Conservation (phyloP, 2,888 invertebrate genomes). For the Tricholauxania praeusta region DNA sequence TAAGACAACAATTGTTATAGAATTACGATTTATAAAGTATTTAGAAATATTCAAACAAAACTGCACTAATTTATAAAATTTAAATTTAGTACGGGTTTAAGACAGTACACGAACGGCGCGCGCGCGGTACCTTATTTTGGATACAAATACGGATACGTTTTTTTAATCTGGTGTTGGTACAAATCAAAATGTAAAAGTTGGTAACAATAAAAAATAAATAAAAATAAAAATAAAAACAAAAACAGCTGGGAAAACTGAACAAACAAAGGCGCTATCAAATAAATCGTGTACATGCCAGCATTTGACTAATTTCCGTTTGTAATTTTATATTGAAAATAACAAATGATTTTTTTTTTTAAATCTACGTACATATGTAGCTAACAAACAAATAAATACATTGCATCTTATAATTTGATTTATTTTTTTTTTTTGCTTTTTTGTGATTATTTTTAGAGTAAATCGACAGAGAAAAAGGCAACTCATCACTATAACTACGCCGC, state of each 20-base stretch:
- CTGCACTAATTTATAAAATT: constrained; percentile 3
- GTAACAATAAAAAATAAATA: background rate
- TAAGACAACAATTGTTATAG: constrained; percentile 9
- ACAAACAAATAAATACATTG: background rate
- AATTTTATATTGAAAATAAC: constrained; percentile 18
- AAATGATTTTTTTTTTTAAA: too few relatives aligned
- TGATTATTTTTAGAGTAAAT: constrained; percentile 13
- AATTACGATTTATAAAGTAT: background rate
- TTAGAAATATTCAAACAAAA: background rate
- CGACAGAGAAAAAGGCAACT: constrained; percentile 1
- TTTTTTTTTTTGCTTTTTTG: constrained; percentile 11
- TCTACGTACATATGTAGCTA: too few relatives aligned
- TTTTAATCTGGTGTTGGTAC: too few relatives aligned
- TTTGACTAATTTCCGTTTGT: constrained; percentile 30
- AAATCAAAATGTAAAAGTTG: background rate
- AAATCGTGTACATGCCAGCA: background rate
- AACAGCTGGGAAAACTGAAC: too few relatives aligned
- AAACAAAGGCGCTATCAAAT: too few relatives aligned
- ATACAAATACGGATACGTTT: too few relatives aligned
- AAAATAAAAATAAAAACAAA: too few relatives aligned
- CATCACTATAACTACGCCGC: background rate
- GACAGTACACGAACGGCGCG: too few relatives aligned
- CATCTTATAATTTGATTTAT: constrained; percentile 26
- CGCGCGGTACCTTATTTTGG: too few relatives aligned
- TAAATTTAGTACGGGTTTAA: background rate